Conservation (phyloP, 2,113 vertebrate species). For the Sorex fumeus region DNA sequence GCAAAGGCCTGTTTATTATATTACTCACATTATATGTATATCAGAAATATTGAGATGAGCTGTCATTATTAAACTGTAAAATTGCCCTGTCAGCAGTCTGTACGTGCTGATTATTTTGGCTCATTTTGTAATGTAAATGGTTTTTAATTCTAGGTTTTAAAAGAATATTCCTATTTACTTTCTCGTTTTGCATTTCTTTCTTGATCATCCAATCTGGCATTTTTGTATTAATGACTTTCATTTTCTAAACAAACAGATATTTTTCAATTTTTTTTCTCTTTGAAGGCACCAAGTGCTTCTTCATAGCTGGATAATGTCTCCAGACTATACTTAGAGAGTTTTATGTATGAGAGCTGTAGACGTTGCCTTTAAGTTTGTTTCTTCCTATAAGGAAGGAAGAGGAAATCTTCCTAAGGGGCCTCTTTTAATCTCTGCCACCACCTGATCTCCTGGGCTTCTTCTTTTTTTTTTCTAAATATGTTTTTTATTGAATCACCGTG, state of each 20-base stretch:
- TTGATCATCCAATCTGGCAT: background rate
- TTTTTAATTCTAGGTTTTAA: background rate
- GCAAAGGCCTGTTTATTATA: background rate
- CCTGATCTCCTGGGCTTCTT: too few species aligned
- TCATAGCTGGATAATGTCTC: background rate
- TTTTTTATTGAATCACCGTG: too few species aligned
- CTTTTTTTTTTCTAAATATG: too few species aligned
- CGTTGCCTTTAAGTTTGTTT: too few species aligned
- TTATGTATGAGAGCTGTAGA: background rate
- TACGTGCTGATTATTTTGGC: background rate
- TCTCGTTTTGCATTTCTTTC: background rate
- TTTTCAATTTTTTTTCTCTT: background rate
- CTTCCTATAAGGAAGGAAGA: too few species aligned
- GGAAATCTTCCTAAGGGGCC: too few species aligned
- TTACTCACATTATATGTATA: background rate
- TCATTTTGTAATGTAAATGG: background rate
- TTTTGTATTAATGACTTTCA: slow-evolving; percentile 1
- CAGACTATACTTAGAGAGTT: background rate
- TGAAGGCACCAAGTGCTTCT: background rate
- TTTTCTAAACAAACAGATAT: background rate
- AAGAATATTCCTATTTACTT: slow-evolving; percentile 1
- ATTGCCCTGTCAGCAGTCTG: background rate
- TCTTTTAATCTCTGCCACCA: too few species aligned
- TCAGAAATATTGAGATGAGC: background rate
- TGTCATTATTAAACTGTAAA: background rate